Evolutionary conservation across 2,888 invertebrate genomes (phyloP).

Genomic region (Tanypteryx hageni): DNA sequence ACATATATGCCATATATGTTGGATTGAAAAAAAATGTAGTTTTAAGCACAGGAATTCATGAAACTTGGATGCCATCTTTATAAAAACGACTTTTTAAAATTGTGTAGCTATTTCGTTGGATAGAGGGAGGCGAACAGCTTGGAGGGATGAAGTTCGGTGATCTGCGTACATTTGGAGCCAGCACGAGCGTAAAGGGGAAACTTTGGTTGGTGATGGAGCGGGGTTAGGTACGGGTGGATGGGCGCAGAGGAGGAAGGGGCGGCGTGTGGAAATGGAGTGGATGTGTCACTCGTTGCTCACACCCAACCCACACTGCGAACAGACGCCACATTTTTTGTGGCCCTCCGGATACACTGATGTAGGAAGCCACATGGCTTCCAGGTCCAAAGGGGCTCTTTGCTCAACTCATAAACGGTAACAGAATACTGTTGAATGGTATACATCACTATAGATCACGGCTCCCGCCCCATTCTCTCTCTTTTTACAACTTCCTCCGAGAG

Average conservation of each 20-base stretch:
- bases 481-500: not conserved
- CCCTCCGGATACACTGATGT: not conserved
- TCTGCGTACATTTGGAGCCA: not conserved
- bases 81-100: too few relatives aligned
- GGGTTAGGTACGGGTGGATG: not conserved
- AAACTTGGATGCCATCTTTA: too few relatives aligned
- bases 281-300: constrained; percentile 10
- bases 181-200: not conserved
- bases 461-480: not conserved
- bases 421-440: not conserved
- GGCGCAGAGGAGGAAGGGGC: not conserved
- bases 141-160: too few relatives aligned
- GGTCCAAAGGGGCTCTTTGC: not conserved
- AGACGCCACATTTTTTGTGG: constrained; percentile 1
- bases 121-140: too few relatives aligned
- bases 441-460: not conserved
- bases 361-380: constrained; percentile 9
- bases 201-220: not conserved
- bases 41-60: too few relatives aligned
- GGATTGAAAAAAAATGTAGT: too few relatives aligned
- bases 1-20: too few relatives aligned
- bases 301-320: not conserved
- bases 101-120: too few relatives aligned
- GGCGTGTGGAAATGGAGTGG: not conserved
- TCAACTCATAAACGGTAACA: constrained; percentile 24